Evolutionary conservation across 2,888 invertebrate genomes (phyloP).

Genomic region (Drosophila atripex): DNA sequence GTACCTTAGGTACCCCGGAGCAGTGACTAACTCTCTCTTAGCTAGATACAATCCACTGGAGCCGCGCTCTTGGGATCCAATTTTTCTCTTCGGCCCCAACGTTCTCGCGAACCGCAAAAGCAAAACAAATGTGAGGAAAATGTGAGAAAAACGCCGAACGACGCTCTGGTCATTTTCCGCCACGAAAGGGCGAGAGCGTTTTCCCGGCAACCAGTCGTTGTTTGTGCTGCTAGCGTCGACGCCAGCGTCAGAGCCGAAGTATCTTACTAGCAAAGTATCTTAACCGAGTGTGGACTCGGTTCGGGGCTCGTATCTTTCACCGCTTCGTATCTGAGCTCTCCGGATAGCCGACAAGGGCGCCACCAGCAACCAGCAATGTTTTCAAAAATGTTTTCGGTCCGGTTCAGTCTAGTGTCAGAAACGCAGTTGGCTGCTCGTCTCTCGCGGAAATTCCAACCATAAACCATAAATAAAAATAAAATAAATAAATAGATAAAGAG

Average conservation of each 20-base stretch:
- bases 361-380: slow-evolving; percentile 11
- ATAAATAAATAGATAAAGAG: slow-evolving; percentile 36
- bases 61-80: slow-evolving; percentile 63
- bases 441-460: slow-evolving; percentile 77
- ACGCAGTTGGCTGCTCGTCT: slow-evolving; percentile 82
- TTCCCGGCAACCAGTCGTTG: slow-evolving; percentile 63
- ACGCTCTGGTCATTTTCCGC: slow-evolving; percentile 51
- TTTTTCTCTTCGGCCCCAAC: slow-evolving; percentile 8
- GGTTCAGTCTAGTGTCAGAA: slow-evolving; percentile 83
- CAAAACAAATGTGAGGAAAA: slow-evolving; percentile 81
- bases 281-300: slow-evolving; percentile 17
- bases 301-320: slow-evolving; percentile 14
- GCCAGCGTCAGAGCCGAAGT: slow-evolving; percentile 32
- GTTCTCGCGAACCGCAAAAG: slow-evolving; percentile 71
- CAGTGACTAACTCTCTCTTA: slow-evolving; percentile 49
- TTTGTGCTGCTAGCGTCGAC: slow-evolving; percentile 47
- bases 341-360: slow-evolving; percentile 22
- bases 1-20: slow-evolving; percentile 31
- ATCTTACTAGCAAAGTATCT: slow-evolving; percentile 18
- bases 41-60: slow-evolving; percentile 58
- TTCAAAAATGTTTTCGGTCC: slow-evolving; percentile 59
- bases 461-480: slow-evolving; percentile 56
- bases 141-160: slow-evolving; percentile 53
- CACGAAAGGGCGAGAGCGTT: slow-evolving; percentile 48
- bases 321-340: neutral